Conservation (phyloP, 2,797 vertebrate species). For the Otolemur crassicaudatus region DNA sequence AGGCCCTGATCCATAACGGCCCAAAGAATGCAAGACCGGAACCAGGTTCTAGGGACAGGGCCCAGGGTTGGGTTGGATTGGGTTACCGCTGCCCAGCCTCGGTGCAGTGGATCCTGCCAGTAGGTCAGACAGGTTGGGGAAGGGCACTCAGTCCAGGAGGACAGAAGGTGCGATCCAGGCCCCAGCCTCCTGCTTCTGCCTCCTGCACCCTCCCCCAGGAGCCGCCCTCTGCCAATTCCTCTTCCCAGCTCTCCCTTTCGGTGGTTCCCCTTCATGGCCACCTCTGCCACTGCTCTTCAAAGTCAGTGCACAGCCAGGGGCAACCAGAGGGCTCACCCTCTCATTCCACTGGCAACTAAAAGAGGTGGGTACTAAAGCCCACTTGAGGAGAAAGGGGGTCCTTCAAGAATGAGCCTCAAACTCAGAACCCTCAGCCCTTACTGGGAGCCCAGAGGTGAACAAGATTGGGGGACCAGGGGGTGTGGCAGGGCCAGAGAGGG, state of each 20-base stretch:
- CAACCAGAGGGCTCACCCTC: neutral
- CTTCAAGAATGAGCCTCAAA: neutral
- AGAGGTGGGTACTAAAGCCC: neutral
- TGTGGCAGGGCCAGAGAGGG: accelerated
- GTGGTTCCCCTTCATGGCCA: neutral
- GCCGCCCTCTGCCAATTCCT: neutral
- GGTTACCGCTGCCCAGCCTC: neutral
- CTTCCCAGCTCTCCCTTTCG: neutral
- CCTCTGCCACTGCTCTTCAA: neutral
- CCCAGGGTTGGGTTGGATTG: neutral
- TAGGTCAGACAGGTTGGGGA: neutral
- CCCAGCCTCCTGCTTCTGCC: neutral
- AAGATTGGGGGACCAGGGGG: too few species aligned
- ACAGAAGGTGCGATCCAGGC: neutral
- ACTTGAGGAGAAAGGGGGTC: neutral
- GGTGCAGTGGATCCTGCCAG: neutral
- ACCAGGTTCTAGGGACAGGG: neutral
- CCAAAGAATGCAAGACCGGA: neutral
- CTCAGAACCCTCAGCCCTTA: neutral
- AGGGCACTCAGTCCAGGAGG: neutral
- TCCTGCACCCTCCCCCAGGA: neutral
- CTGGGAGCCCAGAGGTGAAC: neutral
- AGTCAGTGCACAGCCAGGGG: neutral
- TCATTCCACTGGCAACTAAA: neutral
- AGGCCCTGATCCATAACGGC: neutral